Base-by-base conservation (phyloP, 2,113 vertebrate species). In the Chamaetylas fuelleborni region DNA sequence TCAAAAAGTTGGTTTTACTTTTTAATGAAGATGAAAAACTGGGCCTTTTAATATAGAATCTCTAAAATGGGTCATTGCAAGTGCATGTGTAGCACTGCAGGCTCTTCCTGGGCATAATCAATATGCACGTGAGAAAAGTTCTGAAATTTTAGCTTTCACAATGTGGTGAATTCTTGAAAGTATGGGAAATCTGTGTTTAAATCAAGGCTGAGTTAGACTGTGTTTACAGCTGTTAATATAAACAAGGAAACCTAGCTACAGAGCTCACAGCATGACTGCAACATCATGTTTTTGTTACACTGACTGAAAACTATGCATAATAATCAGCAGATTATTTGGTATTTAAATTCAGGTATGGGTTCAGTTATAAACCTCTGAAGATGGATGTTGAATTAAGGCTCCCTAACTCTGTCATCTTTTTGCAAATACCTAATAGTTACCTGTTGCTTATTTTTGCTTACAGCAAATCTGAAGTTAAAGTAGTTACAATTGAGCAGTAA, bases 271-370 rank as follows among this genome's bases (percentile, higher is more conserved):
- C 97, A 93, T 96, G 98, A 96, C 95, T 92, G 71, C 48, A 1
- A 97, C 97, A 98, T 97, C 95, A 91, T 98, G 98, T 98, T 98
- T 98, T 97, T 19, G 97, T 98, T 98, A 98, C 96, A 96, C 77
- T 87, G 96, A 96, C 97, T 97, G 96, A 98, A 98, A 98, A 97
- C 96, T 98, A 98, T 98, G 98, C 98, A 98, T 98, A 98, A 96
- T 97, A 97, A 98, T 98, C 97, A 97, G 93, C 90, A 96, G 96
- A 98, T 98, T 97, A 97, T 96, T 98, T 97, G 96, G 88, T 93
- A 97, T 97, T 97, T 97, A 97, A 97, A 98, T 97, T 72, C 82
- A 97, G 98, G 96, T 96, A 95, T 98, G 97, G 96, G 94, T 96
- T 96, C 92, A 93, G 93, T 97, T 97, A 96, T 86, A 93, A 92